Conservation (phyloP, 1,140 invertebrate species). For the Pachypsylla venusta region DNA sequence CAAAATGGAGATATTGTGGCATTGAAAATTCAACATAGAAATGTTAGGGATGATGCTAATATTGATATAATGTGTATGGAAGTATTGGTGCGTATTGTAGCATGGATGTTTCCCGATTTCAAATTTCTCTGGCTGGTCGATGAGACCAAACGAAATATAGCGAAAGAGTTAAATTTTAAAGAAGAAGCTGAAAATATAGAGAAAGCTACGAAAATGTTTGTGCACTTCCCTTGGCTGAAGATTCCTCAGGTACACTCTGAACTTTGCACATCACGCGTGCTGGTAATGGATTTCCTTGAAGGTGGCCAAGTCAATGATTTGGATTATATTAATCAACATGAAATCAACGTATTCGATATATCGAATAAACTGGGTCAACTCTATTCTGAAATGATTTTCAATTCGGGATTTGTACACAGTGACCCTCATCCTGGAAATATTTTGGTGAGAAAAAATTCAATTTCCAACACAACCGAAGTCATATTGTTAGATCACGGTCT, state of each 20-base stretch:
- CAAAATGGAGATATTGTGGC: constrained; percentile 77
- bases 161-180: constrained; percentile 80
- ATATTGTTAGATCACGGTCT: constrained; percentile 91
- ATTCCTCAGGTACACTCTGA: constrained; percentile 62
- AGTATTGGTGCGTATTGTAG: constrained; percentile 68
- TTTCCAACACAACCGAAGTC: constrained; percentile 51
- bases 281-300: constrained; percentile 93
- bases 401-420: constrained; percentile 90
- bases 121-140: constrained; percentile 93
- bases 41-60: constrained; percentile 22
- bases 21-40: constrained; percentile 37
- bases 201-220: constrained; percentile 47
- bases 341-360: constrained; percentile 63
- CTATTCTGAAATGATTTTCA: constrained; percentile 98
- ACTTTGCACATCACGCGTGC: constrained; percentile 62
- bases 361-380: constrained; percentile 72
- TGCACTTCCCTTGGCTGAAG: constrained; percentile 52
- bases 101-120: constrained; percentile 86
- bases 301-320: constrained; percentile 90
- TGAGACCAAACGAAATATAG: constrained; percentile 88
- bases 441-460: constrained; percentile 51
- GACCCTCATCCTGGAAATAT: constrained; percentile 99
- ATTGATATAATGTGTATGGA: constrained; percentile 86
- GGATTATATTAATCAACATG: constrained; percentile 58
- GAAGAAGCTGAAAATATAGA: constrained; percentile 89